These are phyloP conservation scores for Palloptera scutellata DNA, from an alignment of 2,888 invertebrate species.

Conservation along the genomic window DNA sequence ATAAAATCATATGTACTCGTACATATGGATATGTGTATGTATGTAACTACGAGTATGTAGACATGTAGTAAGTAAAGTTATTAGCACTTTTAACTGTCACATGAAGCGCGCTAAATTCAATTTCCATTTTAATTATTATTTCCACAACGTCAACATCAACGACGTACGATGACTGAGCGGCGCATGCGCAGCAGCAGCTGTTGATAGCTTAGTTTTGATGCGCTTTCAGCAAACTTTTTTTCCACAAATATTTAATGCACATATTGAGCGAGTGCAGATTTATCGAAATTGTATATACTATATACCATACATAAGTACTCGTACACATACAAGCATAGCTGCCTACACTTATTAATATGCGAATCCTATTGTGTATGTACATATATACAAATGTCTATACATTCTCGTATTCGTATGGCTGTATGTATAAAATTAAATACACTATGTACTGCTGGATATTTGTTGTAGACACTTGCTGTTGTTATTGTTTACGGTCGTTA, in stretches of 20 bases:
- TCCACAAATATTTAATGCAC: background rate
- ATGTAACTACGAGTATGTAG: too few species aligned
- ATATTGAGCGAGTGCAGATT: background rate
- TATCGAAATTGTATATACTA: too few species aligned
- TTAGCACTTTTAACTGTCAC: constrained; percentile 6
- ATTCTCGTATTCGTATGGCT: background rate
- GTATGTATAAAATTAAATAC: background rate
- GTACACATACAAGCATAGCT: too few species aligned
- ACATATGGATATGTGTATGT: too few species aligned
- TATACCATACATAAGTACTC: too few species aligned
- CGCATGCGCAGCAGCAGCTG: background rate
- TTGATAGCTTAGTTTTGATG: constrained; percentile 3
- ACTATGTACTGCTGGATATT: background rate
- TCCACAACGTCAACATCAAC: background rate
- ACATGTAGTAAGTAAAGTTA: too few species aligned
- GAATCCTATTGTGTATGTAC: background rate
- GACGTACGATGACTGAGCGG: background rate
- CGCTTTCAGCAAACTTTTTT: background rate
- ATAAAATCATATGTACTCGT: too few species aligned
- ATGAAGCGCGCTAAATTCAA: background rate
- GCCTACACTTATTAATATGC: background rate
- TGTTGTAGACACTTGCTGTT: constrained; percentile 7
- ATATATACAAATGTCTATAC: background rate
- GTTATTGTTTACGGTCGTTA: constrained; percentile 1
- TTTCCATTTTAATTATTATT: constrained; percentile 3